Base-by-base conservation (phyloP, 1,140 invertebrate genomes). In the Paracyclopina nana region DNA sequence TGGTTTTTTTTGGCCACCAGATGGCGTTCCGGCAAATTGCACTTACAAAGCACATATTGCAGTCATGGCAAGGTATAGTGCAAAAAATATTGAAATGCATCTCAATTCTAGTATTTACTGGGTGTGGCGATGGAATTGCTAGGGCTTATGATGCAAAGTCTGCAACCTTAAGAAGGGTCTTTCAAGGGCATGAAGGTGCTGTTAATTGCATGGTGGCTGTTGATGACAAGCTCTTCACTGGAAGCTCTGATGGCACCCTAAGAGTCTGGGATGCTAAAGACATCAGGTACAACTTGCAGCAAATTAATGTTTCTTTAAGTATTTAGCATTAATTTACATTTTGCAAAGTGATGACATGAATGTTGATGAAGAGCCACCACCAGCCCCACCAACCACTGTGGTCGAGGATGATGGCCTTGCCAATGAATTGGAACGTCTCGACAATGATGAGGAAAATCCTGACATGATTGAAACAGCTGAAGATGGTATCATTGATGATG, bases 61-160 rank as follows among this genome's bases (percentile, higher is more conserved):
- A 31, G 14, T n/a, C n/a, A n/a, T n/a, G n/a, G n/a, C n/a, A n/a
- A n/a, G n/a, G n/a, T n/a, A n/a, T n/a, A n/a, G n/a, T n/a, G n/a
- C n/a, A n/a, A n/a, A n/a, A n/a, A n/a, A n/a, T n/a, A n/a, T n/a
- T n/a, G n/a, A n/a, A n/a, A n/a, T n/a, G n/a, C n/a, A n/a, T n/a
- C n/a, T n/a, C 14, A 38, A 4, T 38, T 38, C 11, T 58, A 71
- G 70, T 72, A 12, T 70, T 62, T 51, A 70, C 68, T 16, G 68
- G 63, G 5, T 66, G 65, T 59, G 66, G 65, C 0, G 68, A 69
- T 55, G 55, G 57, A 5, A 41, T 56, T 2, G 62, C 60, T 11
- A 56, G 68, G 40, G 62, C 63, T 34, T 72, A 61, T 57, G 68
- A 72, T 56, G 63, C 70, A n/a, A 71, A 70, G 58, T 68, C 66